Percentiles rank a stretch among this genome's conserved stretches.
Conservation (phyloP, 2,113 vertebrate species). For the Hirundichthys speculiger region DNA sequence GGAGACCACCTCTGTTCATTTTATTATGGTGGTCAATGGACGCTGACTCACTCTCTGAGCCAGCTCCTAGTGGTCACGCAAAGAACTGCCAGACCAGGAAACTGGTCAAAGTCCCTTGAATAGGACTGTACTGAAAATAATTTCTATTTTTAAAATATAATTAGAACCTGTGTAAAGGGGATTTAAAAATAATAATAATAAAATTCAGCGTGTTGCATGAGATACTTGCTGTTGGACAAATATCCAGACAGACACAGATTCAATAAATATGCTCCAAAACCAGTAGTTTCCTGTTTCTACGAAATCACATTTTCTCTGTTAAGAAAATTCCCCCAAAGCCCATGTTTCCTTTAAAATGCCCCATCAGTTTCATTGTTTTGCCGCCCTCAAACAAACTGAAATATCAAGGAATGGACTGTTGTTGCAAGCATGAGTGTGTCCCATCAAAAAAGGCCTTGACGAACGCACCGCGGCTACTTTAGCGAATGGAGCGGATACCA, state of each 20-base stretch:
- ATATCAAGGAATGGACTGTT: conserved; percentile 42
- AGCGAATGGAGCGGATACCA: not conserved
- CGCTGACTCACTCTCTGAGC: too few species aligned
- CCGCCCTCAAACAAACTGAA: conserved; percentile 57
- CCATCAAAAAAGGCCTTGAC: conserved; percentile 47
- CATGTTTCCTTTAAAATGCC: conserved; percentile 45
- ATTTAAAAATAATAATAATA: too few species aligned
- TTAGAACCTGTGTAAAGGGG: too few species aligned
- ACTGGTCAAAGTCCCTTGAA: too few species aligned
- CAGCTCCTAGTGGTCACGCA: too few species aligned
- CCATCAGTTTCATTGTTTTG: conserved; percentile 64
- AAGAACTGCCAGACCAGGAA: too few species aligned
- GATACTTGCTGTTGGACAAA: not conserved
- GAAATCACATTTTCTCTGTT: conserved; percentile 26
- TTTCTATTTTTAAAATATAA: too few species aligned
- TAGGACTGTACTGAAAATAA: too few species aligned
- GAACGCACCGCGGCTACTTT: conserved; percentile 24
- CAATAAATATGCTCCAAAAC: conserved; percentile 33
- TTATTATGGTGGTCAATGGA: too few species aligned
- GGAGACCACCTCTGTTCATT: too few species aligned
- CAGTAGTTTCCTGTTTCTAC: conserved; percentile 32
- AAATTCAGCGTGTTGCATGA: too few species aligned
- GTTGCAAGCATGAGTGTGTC: conserved; percentile 21
- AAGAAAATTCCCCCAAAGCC: conserved; percentile 39
- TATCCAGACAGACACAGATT: conserved; percentile 17